These are phyloP conservation scores for Anarrhichthys ocellatus DNA, from an alignment of 2,113 vertebrate genomes.

Conservation along the genomic window DNA sequence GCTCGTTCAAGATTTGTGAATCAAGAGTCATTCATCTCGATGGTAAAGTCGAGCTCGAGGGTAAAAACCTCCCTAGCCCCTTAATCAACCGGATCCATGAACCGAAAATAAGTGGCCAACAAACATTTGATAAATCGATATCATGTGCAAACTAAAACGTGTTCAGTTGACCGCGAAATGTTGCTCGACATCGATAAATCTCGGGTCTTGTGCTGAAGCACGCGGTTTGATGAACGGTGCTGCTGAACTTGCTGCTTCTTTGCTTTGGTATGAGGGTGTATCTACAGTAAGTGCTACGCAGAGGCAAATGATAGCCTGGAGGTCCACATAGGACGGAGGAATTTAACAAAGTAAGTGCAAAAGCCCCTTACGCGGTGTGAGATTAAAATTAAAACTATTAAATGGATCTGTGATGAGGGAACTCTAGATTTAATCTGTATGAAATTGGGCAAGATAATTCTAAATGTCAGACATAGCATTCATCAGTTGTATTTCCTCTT, in stretches of 20 bases:
- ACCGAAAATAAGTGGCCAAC: conserved; percentile 14
- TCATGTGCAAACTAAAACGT: conserved; percentile 26
- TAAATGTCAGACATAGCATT: not conserved
- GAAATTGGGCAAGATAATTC: conserved; percentile 32
- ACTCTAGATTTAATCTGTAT: conserved; percentile 29
- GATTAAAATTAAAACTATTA: conserved; percentile 16
- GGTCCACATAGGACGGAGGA: not conserved
- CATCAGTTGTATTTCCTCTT: conserved; percentile 11
- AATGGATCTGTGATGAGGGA: conserved; percentile 13
- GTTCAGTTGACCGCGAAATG: conserved; percentile 12
- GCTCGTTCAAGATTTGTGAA: conserved; percentile 25
- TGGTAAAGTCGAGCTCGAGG: conserved; percentile 40
- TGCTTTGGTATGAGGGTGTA: not conserved
- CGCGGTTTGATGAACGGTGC: conserved; percentile 16
- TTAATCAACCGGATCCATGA: conserved; percentile 42
- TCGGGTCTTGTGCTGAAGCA: conserved; percentile 19
- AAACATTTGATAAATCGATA: conserved; percentile 45
- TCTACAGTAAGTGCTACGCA: conserved; percentile 2
- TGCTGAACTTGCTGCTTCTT: conserved; percentile 52
- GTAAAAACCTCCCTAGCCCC: conserved; percentile 8
- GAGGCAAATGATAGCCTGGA: conserved; percentile 32
- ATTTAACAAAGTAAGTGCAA: conserved; percentile 34
- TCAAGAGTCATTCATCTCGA: conserved; percentile 21
- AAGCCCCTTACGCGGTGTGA: not conserved
- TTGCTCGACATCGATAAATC: conserved; percentile 52